phyloP scores from a whole-genome alignment of 1,140 invertebrate species.

The Macrotrachela quadricornifera region DNA sequence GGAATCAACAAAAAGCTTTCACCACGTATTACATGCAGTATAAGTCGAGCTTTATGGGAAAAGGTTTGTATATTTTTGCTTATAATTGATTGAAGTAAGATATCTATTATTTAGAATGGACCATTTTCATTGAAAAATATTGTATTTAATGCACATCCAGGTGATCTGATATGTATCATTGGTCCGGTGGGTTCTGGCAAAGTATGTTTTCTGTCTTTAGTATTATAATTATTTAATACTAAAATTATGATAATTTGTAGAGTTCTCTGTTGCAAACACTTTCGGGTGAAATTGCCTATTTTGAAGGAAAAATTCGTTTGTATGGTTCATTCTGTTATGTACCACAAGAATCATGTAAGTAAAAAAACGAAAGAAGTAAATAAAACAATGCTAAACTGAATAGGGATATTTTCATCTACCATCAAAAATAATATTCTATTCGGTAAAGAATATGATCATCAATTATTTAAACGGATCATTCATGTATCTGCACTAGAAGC shows the following conservation, averaged over 20 bases:
- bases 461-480: constrained; percentile 3
- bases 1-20: no score
- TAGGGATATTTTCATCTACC: constrained; percentile 23
- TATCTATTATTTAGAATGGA: neutral
- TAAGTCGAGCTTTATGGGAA: no score
- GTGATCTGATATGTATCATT: constrained; percentile 30
- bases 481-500: constrained; percentile 2
- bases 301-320: neutral
- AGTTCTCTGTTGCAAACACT: constrained; percentile 1
- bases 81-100: no score
- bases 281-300: constrained; percentile 1
- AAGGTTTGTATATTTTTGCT: no score
- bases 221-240: no score
- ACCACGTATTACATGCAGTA: no score
- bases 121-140: constrained; percentile 1
- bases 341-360: constrained; percentile 19
- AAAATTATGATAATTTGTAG: constrained; percentile 33
- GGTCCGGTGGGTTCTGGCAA: constrained; percentile 6
- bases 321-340: constrained; percentile 6
- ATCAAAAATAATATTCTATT: constrained; percentile 8
- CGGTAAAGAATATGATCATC: neutral
- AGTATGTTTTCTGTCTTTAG: neutral
- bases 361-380: no score
- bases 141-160: constrained; percentile 25
- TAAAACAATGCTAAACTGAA: no score